These are phyloP conservation scores for Chaetodon trifasciatus DNA, from an alignment of 2,797 vertebrate species.

Conservation along the genomic window DNA sequence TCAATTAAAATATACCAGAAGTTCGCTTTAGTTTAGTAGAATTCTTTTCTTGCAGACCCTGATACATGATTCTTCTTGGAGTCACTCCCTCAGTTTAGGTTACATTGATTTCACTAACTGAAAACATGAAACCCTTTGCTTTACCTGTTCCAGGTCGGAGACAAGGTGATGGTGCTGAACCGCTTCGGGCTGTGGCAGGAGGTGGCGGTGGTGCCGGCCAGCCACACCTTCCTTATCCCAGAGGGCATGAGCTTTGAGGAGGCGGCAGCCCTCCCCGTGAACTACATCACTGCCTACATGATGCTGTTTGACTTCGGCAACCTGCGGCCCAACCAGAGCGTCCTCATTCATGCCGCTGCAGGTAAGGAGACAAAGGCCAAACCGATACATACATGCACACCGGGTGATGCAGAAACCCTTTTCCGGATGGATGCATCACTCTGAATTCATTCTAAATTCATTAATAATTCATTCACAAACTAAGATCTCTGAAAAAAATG, in stretches of 20 bases:
- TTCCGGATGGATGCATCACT: background rate
- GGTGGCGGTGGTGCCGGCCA: slow-evolving; percentile 87
- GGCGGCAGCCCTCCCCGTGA: slow-evolving; percentile 92
- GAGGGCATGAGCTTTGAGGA: slow-evolving; percentile 97
- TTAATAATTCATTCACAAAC: slow-evolving; percentile 19
- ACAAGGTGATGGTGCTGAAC: slow-evolving; percentile 93
- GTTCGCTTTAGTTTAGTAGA: background rate
- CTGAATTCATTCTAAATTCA: slow-evolving; percentile 7
- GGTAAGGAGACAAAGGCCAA: slow-evolving; percentile 77
- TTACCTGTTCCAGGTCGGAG: slow-evolving; percentile 87
- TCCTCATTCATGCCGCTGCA: slow-evolving; percentile 97
- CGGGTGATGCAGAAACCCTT: background rate
- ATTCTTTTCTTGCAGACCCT: too few relatives aligned
- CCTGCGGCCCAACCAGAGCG: slow-evolving; percentile 93
- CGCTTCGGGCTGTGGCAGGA: slow-evolving; percentile 95
- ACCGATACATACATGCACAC: background rate
- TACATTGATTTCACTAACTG: background rate
- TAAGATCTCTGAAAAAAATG: too few relatives aligned
- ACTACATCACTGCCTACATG: slow-evolving; percentile 98
- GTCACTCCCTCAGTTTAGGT: background rate
- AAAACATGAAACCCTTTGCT: background rate
- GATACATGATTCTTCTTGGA: too few relatives aligned
- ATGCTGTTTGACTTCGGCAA: slow-evolving; percentile 97
- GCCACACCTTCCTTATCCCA: slow-evolving; percentile 92
- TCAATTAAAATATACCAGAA: background rate